Percentiles rank a stretch among this genome's conserved stretches.
These are phyloP conservation scores for Hylaeus anthracinus DNA, from an alignment of 1,140 invertebrate genomes.

Conservation along the genomic window DNA sequence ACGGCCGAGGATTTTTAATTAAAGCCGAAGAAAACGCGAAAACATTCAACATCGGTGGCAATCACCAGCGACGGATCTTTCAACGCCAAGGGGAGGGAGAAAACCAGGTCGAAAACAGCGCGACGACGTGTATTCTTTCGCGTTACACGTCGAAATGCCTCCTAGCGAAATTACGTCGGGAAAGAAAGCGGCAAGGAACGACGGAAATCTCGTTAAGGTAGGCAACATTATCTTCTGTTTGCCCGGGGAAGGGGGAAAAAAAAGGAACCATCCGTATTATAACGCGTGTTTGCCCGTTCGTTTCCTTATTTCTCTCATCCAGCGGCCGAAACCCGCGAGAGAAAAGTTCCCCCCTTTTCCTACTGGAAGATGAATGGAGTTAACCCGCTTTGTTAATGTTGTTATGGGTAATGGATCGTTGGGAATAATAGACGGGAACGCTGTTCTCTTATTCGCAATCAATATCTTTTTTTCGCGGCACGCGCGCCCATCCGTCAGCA, in stretches of 20 bases:
- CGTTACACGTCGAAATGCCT: neutral
- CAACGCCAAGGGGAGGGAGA: neutral
- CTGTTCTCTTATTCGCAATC: constrained; percentile 47
- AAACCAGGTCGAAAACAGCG: constrained; percentile 25
- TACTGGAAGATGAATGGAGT: constrained; percentile 44
- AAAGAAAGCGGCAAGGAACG: constrained; percentile 17
- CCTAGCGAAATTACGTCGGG: constrained; percentile 14
- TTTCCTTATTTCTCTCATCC: constrained; percentile 4
- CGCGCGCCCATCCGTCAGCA: neutral
- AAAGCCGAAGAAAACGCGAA: constrained; percentile 24
- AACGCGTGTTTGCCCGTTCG: neutral
- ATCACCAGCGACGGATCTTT: constrained; percentile 28
- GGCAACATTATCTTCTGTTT: constrained; percentile 34
- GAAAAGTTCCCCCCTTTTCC: constrained; percentile 33
- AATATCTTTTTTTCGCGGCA: neutral
- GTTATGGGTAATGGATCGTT: constrained; percentile 39
- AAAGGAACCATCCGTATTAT: constrained; percentile 10
- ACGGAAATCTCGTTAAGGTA: constrained; percentile 35
- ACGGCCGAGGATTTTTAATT: constrained; percentile 35
- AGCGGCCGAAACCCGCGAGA: neutral
- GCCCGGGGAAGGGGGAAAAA: neutral
- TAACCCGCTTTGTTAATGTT: constrained; percentile 60
- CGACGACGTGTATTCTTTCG: constrained; percentile 14
- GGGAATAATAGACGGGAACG: constrained; percentile 27
- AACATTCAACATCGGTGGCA: constrained; percentile 34